These are phyloP conservation scores for Phenacoccus solenopsis DNA, from an alignment of 1,140 invertebrate genomes.

Conservation along the genomic window DNA sequence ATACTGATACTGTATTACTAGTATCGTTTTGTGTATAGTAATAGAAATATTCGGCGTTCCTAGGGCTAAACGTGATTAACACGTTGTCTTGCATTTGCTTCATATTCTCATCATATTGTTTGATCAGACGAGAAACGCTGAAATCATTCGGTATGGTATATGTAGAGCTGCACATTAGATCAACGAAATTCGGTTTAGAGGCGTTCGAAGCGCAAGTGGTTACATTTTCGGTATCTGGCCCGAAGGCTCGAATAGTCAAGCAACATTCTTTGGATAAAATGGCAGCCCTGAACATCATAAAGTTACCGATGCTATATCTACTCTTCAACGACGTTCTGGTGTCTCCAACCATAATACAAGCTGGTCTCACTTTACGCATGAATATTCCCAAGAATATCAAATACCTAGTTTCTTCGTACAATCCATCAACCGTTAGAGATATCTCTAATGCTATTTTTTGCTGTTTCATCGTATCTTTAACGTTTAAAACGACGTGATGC, in stretches of 20 bases:
- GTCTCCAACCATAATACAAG: constrained; percentile 39
- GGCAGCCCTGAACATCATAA: constrained; percentile 40
- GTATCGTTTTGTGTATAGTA: not conserved
- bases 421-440: constrained; percentile 39
- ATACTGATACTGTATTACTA: not conserved
- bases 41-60: not conserved
- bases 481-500: constrained; percentile 47
- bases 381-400: constrained; percentile 38
- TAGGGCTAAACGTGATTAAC: not conserved
- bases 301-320: constrained; percentile 39
- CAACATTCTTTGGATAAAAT: constrained; percentile 36
- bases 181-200: constrained; percentile 20
- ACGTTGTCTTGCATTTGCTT: constrained; percentile 19
- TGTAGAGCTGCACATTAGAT: not conserved
- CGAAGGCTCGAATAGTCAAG: constrained; percentile 20
- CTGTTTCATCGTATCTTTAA: constrained; percentile 42
- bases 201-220: constrained; percentile 19
- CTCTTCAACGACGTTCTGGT: constrained; percentile 30
- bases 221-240: constrained; percentile 20
- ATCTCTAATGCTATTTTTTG: constrained; percentile 39
- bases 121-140: not conserved
- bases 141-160: not conserved
- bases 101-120: constrained; percentile 19
- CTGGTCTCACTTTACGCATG: constrained; percentile 37
- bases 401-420: constrained; percentile 36